Base-by-base conservation (phyloP, 2,113 vertebrate genomes). In the Neolamprologus hecqui region DNA sequence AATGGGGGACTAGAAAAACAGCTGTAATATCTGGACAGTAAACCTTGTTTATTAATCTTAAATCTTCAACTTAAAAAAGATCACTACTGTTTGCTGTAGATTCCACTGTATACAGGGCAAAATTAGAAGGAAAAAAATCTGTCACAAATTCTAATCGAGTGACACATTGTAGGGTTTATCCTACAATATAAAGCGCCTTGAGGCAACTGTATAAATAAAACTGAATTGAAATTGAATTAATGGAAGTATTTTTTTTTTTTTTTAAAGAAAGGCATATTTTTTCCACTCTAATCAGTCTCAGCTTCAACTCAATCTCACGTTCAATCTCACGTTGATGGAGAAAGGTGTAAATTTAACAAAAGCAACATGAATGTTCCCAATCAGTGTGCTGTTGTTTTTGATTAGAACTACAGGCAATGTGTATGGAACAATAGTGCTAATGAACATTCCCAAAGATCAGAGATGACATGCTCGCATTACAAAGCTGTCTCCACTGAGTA, bases 301-400 rank as follows among this genome's bases (percentile, higher is more conserved):
- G 19, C 31, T 81, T 31, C 33, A 23, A 13, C 40, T 81, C 81
- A 89, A 33, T 49, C 6, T 47, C 40, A 92, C 4, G 8, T 4
- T 81, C 81, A 89, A 33, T 49, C 7, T 47, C 40, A 92, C 9
- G 12, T 4, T 81, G 84, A 81, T 77, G 40, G n/a, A 57, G 53
- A 85, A 79, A 37, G 14, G 79, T n/a, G 17, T 19, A 26, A 5
- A 28, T 47, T 23, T 47, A 55, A 82, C 33, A 40, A 80, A 40
- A 81, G 9, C 42, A 58, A 63, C 33, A 45, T 15, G 13, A 58
- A 33, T 84, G 45, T 40, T 81, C 31, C 35, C 81, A 57, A 87
- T 90, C 81, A 86, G 68, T 21, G 2, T 70, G 35, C 37, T 6
- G 4, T 23, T 35, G 86, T 80, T 86, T 84, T 15, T 35, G 58